Evolutionary conservation across 2,888 invertebrate species (phyloP), one percentile per base, ranked within the genome.

Genomic region (Caenorhabditis sinica): DNA sequence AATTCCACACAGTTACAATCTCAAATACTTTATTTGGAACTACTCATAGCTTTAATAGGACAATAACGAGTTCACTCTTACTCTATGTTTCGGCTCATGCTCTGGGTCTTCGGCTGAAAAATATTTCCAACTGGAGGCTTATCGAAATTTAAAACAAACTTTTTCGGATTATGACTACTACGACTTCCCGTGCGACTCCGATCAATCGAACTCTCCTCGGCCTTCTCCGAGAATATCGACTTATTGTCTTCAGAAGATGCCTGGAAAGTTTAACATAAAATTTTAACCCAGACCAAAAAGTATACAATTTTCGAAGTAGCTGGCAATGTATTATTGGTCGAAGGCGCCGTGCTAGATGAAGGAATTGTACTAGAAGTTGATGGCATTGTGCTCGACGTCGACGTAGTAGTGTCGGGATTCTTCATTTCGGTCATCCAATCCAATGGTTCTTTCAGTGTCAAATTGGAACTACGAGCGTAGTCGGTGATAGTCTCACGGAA

Each of bases 401-500:
- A 40, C 33, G 33, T 45, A n/a, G 49, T 30, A 17, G 76, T 28
- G 13, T 49, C 45, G 28, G 49, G 13, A 15, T n/a, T 65, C 65
- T 40, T 63, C 30, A 33, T 6, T 23, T 68, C 30, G n/a, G 17
- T 6, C 20, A 60, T 56, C 83, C 83, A 83, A 75, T 79, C 83
- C 23, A 83, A 65, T 13, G 23, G 49, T 30, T 83, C 83, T 23
- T 65, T 72, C 17, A 83, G 61, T n/a, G 83, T 83, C 60, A 83
- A 17, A 30, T 43, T 40, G 6, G 15, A 5, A n/a, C 53, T n/a
- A 20, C 83, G 53, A 5, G 79, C 83, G 33, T 80, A 80, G 15
- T 83, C 83, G 2, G 75, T 83, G 28, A 83, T 79, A 0, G 69
- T 49, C 36, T 83, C 83, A 15, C 83, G 83, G 30, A 83, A 74